Evolutionary conservation across 2,113 vertebrate genomes (phyloP).

Genomic region (zebrafish (Danio rerio)): DNA sequence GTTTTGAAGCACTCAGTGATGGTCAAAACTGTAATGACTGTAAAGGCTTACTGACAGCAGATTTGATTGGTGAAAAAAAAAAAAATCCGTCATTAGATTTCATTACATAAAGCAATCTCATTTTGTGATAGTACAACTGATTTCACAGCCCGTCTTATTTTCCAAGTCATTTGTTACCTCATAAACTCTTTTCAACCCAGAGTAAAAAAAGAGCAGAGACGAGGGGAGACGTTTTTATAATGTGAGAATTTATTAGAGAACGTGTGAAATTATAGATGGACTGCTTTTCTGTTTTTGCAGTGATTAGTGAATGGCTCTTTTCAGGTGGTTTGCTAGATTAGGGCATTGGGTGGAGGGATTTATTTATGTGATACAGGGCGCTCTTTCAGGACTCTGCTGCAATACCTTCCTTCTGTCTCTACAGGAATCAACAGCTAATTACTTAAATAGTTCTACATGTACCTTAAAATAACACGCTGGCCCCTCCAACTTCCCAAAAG

Average conservation of each 20-base stretch:
- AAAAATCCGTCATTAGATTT: background rate
- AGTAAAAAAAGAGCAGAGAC: background rate
- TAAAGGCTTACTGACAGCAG: background rate
- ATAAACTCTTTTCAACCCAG: background rate
- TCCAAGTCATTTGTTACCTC: background rate
- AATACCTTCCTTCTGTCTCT: slow-evolving; percentile 49
- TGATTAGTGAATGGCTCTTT: slow-evolving; percentile 61
- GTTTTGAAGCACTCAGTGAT: background rate
- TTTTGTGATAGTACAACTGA: background rate
- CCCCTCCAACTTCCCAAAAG: background rate
- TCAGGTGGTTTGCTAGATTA: slow-evolving; percentile 55
- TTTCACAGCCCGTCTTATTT: slow-evolving; percentile 18
- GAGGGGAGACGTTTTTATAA: background rate
- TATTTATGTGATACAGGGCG: slow-evolving; percentile 59
- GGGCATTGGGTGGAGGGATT: slow-evolving; percentile 54
- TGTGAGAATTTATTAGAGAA: slow-evolving; percentile 43
- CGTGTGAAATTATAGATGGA: slow-evolving; percentile 56
- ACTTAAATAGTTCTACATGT: slow-evolving; percentile 30
- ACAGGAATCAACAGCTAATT: slow-evolving; percentile 50
- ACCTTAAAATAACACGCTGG: background rate
- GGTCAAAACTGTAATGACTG: background rate
- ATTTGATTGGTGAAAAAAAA: background rate
- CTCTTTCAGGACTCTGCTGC: slow-evolving; percentile 55
- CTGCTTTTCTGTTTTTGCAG: slow-evolving; percentile 45
- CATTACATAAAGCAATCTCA: background rate